These are phyloP conservation scores for Prionchulus punctatus DNA, from an alignment of 2,888 invertebrate genomes.

Conservation along the genomic window DNA sequence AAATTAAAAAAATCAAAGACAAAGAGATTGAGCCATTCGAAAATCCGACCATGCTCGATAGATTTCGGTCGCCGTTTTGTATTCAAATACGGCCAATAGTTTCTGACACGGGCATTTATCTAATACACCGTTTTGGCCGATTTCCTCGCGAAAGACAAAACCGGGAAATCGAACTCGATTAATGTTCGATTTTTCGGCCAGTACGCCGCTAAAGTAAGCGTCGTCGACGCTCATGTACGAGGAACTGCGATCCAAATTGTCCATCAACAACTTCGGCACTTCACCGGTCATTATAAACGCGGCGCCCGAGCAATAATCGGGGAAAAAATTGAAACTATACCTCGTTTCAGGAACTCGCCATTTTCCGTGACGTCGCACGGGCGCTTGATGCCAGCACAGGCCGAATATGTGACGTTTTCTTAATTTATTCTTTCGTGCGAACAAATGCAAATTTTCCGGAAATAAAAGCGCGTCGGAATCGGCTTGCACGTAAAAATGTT, in stretches of 20 bases:
- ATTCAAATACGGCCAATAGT: not conserved
- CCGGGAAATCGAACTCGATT: no score
- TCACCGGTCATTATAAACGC: constrained; percentile 1
- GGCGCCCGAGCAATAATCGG: not conserved
- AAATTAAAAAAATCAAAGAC: no score
- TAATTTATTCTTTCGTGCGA: not conserved
- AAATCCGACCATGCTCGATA: not conserved
- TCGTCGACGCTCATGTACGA: not conserved
- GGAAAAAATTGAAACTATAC: not conserved
- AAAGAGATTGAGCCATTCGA: not conserved
- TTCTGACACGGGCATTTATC: not conserved
- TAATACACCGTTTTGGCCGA: not conserved
- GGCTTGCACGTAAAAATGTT: not conserved
- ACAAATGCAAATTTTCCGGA: not conserved
- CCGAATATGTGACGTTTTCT: not conserved
- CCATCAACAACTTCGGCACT: not conserved
- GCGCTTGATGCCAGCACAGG: not conserved
- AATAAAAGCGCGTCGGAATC: not conserved
- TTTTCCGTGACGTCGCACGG: not conserved
- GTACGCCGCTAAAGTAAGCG: not conserved
- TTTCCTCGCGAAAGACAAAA: not conserved
- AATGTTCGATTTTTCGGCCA: not conserved
- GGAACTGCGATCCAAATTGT: not conserved
- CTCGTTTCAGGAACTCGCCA: not conserved
- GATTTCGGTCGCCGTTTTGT: not conserved